These are phyloP conservation scores for Muscicapa adusta DNA, from an alignment of 2,113 vertebrate genomes.

Conservation along the genomic window DNA sequence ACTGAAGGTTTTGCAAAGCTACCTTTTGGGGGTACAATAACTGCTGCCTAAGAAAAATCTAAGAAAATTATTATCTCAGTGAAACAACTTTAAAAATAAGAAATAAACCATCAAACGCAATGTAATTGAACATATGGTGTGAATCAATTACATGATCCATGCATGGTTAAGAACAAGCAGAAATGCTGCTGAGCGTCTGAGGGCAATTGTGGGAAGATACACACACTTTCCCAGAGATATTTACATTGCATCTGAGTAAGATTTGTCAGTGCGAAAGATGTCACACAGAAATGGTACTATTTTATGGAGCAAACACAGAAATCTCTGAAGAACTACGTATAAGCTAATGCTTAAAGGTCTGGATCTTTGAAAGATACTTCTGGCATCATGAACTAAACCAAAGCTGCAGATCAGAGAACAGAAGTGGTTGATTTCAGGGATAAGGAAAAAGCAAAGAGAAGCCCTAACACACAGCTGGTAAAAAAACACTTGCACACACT, in stretches of 20 bases:
- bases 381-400: not conserved
- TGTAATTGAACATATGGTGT: not conserved
- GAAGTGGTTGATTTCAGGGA: not conserved
- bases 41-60: not conserved
- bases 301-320: not conserved
- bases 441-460: not conserved
- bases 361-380: not conserved
- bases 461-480: not conserved
- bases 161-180: not conserved
- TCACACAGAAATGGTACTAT: not conserved
- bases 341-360: not conserved
- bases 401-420: not conserved
- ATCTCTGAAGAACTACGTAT: not conserved
- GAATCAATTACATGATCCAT: not conserved
- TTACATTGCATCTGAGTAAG: not conserved
- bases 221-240: not conserved
- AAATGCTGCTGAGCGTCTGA: not conserved
- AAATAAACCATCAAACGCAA: not conserved
- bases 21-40: fast-evolving
- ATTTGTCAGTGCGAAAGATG: not conserved
- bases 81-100: not conserved
- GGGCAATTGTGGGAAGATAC: not conserved
- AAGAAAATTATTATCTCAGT: not conserved
- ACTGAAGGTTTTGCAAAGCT: not conserved
- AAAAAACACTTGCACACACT: fast-evolving